A percentile compares a stretch with the other conserved stretches of the same genome.
Conservation (phyloP, 2,888 invertebrate species). For the Oscheius sp. region DNA sequence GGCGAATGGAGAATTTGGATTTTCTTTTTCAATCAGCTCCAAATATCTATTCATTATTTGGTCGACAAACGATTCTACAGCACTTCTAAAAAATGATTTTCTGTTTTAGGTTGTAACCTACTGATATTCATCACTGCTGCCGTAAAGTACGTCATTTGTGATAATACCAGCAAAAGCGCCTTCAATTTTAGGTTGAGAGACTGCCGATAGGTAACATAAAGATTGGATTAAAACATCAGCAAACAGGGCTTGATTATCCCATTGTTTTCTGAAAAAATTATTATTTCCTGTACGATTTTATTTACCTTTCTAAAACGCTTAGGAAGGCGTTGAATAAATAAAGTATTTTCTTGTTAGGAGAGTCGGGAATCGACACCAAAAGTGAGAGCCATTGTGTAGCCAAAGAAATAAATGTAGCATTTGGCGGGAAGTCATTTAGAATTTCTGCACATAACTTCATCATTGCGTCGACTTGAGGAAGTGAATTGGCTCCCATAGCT, state of each 20-base stretch:
- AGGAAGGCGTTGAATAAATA: conserved; percentile 20
- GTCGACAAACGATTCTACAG: not conserved
- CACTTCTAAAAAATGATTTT: not conserved
- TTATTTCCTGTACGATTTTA: not conserved
- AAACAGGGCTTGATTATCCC: not conserved
- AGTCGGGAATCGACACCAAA: conserved; percentile 26
- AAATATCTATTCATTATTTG: conserved; percentile 1
- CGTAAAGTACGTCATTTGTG: conserved; percentile 27
- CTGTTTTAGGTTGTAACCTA: not conserved
- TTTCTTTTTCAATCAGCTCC: conserved; percentile 2
- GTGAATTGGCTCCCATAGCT: conserved; percentile 39
- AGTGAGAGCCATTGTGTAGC: conserved; percentile 18
- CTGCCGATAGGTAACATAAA: conserved; percentile 12
- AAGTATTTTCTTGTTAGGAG: conserved; percentile 22
- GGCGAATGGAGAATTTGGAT: not conserved
- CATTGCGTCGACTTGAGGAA: conserved; percentile 36
- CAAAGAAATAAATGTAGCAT: not conserved
- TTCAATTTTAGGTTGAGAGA: conserved; percentile 5
- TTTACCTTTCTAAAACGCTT: conserved; percentile 21
- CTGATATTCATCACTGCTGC: conserved; percentile 18
- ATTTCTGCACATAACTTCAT: conserved; percentile 21
- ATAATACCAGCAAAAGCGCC: not conserved
- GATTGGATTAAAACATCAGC: not conserved
- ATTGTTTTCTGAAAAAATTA: conserved; percentile 12
- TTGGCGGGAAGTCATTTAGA: conserved; percentile 13